Base-by-base conservation (phyloP, 1,140 invertebrate species). In the Calosoma granatense region DNA sequence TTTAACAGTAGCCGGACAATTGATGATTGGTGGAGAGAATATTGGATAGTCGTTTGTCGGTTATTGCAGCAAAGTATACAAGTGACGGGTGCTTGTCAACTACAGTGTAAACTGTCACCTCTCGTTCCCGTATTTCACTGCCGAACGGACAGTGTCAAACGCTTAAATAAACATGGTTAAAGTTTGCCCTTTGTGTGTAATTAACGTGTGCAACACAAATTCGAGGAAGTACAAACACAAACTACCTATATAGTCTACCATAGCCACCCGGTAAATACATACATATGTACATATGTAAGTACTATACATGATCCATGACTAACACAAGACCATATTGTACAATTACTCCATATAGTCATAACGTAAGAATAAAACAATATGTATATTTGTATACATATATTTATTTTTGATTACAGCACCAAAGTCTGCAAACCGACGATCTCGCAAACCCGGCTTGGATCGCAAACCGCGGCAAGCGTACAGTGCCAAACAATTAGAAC, bases 391-490 rank as follows among this genome's bases (percentile, higher is more conserved):
- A n/a, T n/a, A n/a, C n/a, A n/a, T n/a, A n/a, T n/a, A n/a, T n/a
- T n/a, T n/a, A n/a, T n/a, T n/a, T 36, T 36, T 64, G 61, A 26
- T 78, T 79, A 54, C 70, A 91, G 88, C 83, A 19, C 86, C 87
- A 0, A 89, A 89, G 72, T 79, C 84, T n/a, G 75, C 79, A 21
- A 87, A 82, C 43, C 81, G 92, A 63, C 72, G 90, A 65, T 85
- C 87, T 0, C 75, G 92, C 53, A 90, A 92, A 71, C 84, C 89
- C 0, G 90, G 89, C 1, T 80, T 92, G 2, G 94, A 97, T 67
- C 75, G 94, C 21, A 97, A 97, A 74, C 94, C 94, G 0, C 76
- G 94, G 2, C 94, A 97, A 75, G 94, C 94, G 0, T 97, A 97
- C 76, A 94, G 90, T 65, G 88, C 90, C 0, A 93, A 92, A 70